Evolutionary conservation across 2,113 vertebrate species (phyloP).

Genomic region (Rutilus rutilus): DNA sequence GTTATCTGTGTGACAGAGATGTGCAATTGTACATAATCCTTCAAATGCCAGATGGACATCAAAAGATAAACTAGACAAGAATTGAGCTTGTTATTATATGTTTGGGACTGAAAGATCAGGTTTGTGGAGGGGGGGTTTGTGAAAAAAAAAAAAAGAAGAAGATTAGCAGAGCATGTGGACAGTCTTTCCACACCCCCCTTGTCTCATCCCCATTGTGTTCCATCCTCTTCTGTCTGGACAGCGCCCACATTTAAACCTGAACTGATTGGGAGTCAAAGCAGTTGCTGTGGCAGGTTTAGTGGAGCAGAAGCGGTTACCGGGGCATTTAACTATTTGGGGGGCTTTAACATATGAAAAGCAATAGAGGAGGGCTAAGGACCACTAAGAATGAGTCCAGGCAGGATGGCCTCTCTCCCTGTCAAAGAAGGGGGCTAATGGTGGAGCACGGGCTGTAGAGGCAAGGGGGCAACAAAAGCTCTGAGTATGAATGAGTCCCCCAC

Average conservation of each 20-base stretch:
- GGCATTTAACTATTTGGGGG: constrained; percentile 75
- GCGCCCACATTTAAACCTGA: constrained; percentile 71
- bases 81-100: background rate
- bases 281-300: constrained; percentile 72
- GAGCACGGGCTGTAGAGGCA: constrained; percentile 24
- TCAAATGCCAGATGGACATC: background rate
- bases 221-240: constrained; percentile 6
- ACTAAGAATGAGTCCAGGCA: constrained; percentile 80
- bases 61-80: background rate
- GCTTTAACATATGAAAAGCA: constrained; percentile 87
- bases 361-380: constrained; percentile 71
- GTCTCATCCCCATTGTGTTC: background rate
- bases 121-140: too few species aligned
- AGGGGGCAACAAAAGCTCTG: constrained; percentile 55
- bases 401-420: constrained; percentile 81
- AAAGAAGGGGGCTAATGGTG: constrained; percentile 46
- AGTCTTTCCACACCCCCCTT: background rate
- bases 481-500: constrained; percentile 51
- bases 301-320: constrained; percentile 75
- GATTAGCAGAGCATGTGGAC: background rate
- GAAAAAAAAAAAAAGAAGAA: too few species aligned
- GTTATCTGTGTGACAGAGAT: constrained; percentile 43
- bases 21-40: background rate
- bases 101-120: background rate
- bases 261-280: constrained; percentile 75